These are phyloP conservation scores for Scleropages formosus DNA, from an alignment of 2,797 vertebrate species.

Conservation along the genomic window DNA sequence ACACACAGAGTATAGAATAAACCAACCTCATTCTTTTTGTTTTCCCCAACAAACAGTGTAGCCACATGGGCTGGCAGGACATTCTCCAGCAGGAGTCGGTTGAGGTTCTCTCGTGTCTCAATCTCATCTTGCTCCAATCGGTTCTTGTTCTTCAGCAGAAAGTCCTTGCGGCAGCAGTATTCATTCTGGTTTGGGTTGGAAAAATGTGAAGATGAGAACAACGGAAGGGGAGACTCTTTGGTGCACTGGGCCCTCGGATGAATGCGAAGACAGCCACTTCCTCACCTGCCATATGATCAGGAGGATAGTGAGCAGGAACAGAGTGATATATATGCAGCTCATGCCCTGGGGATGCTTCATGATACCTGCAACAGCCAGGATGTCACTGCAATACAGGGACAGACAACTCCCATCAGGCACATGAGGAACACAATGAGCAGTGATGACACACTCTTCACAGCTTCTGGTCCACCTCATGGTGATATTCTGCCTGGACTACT, in stretches of 20 bases:
- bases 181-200: constrained; percentile 73
- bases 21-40: constrained; percentile 89
- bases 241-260: not conserved
- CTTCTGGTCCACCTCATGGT: too few species aligned
- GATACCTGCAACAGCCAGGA: constrained; percentile 53
- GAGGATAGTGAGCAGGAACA: constrained; percentile 87
- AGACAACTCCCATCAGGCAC: constrained; percentile 6
- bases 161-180: constrained; percentile 88
- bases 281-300: constrained; percentile 87
- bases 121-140: constrained; percentile 92
- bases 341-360: constrained; percentile 74
- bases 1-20: constrained; percentile 47
- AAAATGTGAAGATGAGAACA: not conserved
- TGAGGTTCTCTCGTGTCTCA: constrained; percentile 94
- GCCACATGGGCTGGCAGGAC: constrained; percentile 95
- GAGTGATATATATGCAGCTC: constrained; percentile 83
- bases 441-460: too few species aligned
- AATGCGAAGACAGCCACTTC: not conserved
- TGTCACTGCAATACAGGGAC: constrained; percentile 47
- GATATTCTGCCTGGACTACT: too few species aligned
- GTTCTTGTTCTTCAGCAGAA: constrained; percentile 92
- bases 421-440: too few species aligned
- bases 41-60: constrained; percentile 88
- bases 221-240: not conserved
- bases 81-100: constrained; percentile 92